Evolutionary conservation across 2,113 vertebrate genomes (phyloP).

Genomic region (Sphyrna mokarran): DNA sequence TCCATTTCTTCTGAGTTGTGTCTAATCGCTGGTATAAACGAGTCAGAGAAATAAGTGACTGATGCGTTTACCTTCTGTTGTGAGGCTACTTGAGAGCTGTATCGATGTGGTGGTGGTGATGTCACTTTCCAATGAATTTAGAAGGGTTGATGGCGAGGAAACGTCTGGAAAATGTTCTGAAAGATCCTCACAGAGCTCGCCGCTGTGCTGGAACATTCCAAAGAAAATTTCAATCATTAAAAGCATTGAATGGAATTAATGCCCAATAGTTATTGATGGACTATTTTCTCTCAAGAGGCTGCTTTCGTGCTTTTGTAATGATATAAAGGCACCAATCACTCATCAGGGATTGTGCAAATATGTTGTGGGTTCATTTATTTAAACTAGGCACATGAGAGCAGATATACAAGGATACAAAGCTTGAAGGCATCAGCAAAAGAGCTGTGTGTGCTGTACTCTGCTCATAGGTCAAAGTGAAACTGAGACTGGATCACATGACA

Average conservation of each 20-base stretch:
- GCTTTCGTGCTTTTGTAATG: no score
- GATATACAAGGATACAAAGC: no score
- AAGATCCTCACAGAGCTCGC: slow-evolving; percentile 69
- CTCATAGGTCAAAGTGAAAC: no score
- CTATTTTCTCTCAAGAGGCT: background rate
- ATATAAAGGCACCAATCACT: no score
- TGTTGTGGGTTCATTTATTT: no score
- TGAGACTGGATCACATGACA: no score
- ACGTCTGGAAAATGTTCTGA: slow-evolving; percentile 52
- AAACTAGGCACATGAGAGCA: no score
- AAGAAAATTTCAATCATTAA: background rate
- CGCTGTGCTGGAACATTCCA: slow-evolving; percentile 53
- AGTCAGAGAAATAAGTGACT: background rate
- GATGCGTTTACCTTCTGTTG: slow-evolving; percentile 66
- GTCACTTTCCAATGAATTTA: accelerated
- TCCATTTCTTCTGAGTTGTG: background rate
- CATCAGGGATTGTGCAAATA: no score
- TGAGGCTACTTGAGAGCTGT: slow-evolving; percentile 51
- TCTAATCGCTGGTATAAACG: background rate
- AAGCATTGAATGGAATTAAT: background rate
- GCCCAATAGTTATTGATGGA: background rate
- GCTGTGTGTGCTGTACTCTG: no score
- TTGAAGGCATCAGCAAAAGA: no score
- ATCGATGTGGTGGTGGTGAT: slow-evolving; percentile 51
- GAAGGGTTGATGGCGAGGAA: slow-evolving; percentile 44